Conservation (phyloP, 2,888 invertebrate genomes). For the Creontiades dilutus region DNA sequence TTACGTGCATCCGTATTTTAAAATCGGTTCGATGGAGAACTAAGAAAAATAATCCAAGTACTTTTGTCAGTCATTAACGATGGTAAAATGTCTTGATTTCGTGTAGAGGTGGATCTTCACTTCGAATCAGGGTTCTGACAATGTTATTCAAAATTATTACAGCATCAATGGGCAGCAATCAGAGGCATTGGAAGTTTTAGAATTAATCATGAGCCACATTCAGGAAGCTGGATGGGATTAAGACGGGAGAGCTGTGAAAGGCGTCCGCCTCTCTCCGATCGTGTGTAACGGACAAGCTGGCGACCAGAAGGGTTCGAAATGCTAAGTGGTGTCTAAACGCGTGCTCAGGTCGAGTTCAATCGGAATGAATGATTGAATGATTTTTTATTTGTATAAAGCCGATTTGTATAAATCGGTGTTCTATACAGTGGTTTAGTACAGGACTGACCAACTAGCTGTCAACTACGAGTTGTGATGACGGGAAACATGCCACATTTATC, state of each 20-base stretch:
- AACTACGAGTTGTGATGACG: too few species aligned
- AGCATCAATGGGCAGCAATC: conserved; percentile 16
- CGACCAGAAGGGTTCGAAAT: neutral
- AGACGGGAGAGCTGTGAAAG: neutral
- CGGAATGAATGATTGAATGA: too few species aligned
- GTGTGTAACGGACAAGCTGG: neutral
- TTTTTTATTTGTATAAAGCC: too few species aligned
- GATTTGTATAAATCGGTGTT: too few species aligned
- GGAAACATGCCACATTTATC: too few species aligned
- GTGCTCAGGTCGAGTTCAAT: neutral
- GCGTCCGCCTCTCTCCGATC: neutral
- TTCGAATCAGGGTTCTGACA: conserved; percentile 27
- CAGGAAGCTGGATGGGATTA: conserved; percentile 33
- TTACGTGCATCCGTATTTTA: too few species aligned
- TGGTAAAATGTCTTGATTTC: neutral
- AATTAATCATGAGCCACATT: conserved; percentile 59
- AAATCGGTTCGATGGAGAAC: too few species aligned
- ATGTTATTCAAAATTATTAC: conserved; percentile 41
- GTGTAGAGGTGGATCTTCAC: neutral
- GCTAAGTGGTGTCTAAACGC: neutral
- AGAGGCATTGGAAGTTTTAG: conserved; percentile 35
- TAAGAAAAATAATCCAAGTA: too few species aligned
- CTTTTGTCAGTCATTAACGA: neutral
- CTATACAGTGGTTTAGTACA: too few species aligned
- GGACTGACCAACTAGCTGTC: too few species aligned